These are phyloP conservation scores for Drosophila fuyamai DNA, from an alignment of 1,140 invertebrate genomes.

Conservation along the genomic window DNA sequence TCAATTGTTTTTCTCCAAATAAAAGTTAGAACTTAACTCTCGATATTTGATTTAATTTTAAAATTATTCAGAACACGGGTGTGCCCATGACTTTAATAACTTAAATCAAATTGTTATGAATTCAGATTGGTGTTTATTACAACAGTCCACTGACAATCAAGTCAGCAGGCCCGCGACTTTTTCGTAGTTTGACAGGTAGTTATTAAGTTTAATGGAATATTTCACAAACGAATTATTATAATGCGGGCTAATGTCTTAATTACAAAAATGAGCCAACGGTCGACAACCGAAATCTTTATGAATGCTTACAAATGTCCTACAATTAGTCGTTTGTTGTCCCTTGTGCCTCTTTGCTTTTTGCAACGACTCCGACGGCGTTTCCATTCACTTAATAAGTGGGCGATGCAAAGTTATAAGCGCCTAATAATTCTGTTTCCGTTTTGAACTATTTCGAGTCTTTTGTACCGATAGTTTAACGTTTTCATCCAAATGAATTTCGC, in stretches of 20 bases:
- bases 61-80: too few species aligned
- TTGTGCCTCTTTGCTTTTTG: not conserved
- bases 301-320: conserved; percentile 53
- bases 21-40: too few species aligned
- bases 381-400: conserved; percentile 50
- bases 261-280: conserved; percentile 36
- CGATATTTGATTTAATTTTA: too few species aligned
- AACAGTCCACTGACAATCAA: conserved; percentile 8
- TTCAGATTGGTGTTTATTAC: conserved; percentile 20
- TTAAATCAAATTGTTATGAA: not conserved
- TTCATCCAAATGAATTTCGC: conserved; percentile 12
- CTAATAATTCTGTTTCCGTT: conserved; percentile 37
- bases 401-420: conserved; percentile 33
- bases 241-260: conserved; percentile 61
- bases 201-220: conserved; percentile 56
- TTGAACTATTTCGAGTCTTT: conserved; percentile 9
- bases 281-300: conserved; percentile 40
- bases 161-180: conserved; percentile 17
- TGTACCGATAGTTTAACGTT: conserved; percentile 16
- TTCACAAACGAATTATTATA: conserved; percentile 63
- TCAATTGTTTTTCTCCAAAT: too few species aligned
- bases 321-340: conserved; percentile 42
- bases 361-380: conserved; percentile 21
- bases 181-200: conserved; percentile 44
- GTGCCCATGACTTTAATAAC: not conserved